A percentile compares a stretch with the other conserved stretches of the same genome.
Conservation (phyloP, 2,113 vertebrate species). For the Candoia aspera region DNA sequence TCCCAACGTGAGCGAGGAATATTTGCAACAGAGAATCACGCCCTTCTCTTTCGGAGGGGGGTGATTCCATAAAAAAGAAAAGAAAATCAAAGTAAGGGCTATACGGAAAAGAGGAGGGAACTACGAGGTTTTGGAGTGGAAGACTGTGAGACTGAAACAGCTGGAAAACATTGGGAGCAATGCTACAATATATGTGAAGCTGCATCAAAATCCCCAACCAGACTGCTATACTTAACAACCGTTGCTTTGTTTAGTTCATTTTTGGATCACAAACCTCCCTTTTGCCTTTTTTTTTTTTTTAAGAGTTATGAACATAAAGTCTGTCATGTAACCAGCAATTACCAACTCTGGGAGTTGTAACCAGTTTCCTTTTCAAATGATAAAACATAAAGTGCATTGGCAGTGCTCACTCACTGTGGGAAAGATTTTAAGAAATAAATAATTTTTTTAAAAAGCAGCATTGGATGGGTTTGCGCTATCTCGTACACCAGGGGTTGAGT, state of each 20-base stretch:
- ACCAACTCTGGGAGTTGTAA: neutral
- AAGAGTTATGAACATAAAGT: slow-evolving; percentile 19
- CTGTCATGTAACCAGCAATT: slow-evolving; percentile 44
- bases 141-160: slow-evolving; percentile 45
- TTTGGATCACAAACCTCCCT: slow-evolving; percentile 36
- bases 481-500: neutral
- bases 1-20: neutral
- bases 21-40: slow-evolving; percentile 28
- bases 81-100: slow-evolving; percentile 5
- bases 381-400: accelerated
- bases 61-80: slow-evolving; percentile 34
- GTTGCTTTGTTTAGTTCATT: slow-evolving; percentile 64
- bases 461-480: neutral
- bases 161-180: slow-evolving; percentile 55
- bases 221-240: slow-evolving; percentile 51
- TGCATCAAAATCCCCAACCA: slow-evolving; percentile 34
- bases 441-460: neutral
- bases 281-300: neutral
- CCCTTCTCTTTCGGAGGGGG: slow-evolving; percentile 34
- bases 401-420: neutral
- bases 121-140: slow-evolving; percentile 45
- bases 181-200: neutral
- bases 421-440: no score
- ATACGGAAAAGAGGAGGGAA: neutral
- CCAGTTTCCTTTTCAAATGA: slow-evolving; percentile 11